These are phyloP conservation scores for Bradynema listronoti DNA, from an alignment of 1,140 invertebrate genomes.

Conservation along the genomic window DNA sequence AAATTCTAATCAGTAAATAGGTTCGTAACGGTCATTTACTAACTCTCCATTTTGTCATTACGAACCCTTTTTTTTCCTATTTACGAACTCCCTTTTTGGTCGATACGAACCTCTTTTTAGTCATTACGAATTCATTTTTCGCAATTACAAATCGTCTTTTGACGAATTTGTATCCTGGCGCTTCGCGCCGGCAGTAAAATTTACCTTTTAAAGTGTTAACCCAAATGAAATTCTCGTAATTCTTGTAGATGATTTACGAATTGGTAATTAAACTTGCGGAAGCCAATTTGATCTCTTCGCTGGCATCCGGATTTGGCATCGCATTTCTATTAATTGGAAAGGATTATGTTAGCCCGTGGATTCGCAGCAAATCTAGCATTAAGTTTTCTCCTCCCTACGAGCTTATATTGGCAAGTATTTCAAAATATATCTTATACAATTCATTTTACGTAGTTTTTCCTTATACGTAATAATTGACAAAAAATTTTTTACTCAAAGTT, in stretches of 20 bases:
- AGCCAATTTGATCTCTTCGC: constrained; percentile 15
- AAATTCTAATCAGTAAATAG: no score
- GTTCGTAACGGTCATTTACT: no score
- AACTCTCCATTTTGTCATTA: no score
- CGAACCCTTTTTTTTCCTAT: no score
- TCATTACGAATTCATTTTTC: no score
- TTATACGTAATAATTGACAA: background rate
- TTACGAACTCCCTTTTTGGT: no score
- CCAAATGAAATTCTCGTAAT: background rate
- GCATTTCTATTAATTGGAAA: constrained; percentile 44
- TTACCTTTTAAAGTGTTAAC: no score
- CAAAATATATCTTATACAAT: constrained; percentile 5
- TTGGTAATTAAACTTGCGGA: constrained; percentile 2
- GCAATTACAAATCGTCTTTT: no score
- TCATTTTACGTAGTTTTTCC: no score
- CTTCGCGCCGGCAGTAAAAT: no score
- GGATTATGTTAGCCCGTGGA: constrained; percentile 34
- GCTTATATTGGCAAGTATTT: constrained; percentile 14
- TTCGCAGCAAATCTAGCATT: constrained; percentile 25
- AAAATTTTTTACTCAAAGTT: background rate
- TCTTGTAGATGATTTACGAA: constrained; percentile 4
- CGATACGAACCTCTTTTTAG: no score
- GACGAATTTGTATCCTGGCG: no score
- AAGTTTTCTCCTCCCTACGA: constrained; percentile 24
- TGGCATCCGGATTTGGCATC: constrained; percentile 25